Conservation (phyloP, 2,888 invertebrate species). For the Leptinotarsa rubiginosa region DNA sequence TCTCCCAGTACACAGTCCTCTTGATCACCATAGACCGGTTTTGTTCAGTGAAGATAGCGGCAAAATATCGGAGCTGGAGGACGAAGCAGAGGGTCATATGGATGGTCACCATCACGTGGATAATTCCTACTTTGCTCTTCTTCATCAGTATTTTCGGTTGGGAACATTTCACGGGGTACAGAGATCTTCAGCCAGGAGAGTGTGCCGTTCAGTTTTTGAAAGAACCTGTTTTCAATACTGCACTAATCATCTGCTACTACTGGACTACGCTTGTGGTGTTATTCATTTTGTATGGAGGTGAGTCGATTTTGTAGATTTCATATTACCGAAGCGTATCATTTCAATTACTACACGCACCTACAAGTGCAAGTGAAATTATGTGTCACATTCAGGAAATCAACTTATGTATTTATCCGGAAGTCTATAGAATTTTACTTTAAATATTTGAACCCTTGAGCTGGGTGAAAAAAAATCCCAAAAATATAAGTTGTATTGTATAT, state of each 20-base stretch:
- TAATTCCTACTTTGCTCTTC: slow-evolving; percentile 94
- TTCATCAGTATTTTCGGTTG: slow-evolving; percentile 99
- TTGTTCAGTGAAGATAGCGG: slow-evolving; percentile 98
- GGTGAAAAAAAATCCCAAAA: too few relatives aligned
- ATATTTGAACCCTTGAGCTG: too few relatives aligned
- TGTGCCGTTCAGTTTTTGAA: slow-evolving; percentile 98
- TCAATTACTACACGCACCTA: too few relatives aligned
- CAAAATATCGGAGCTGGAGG: slow-evolving; percentile 96
- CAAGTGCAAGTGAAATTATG: background rate
- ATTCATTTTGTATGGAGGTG: slow-evolving; percentile 92
- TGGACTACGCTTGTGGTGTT: slow-evolving; percentile 87
- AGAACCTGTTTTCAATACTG: slow-evolving; percentile 96
- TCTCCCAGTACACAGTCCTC: slow-evolving; percentile 98
- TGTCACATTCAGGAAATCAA: too few relatives aligned
- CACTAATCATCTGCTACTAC: slow-evolving; percentile 91
- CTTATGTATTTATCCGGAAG: too few relatives aligned
- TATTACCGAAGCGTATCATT: background rate
- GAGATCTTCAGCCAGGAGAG: slow-evolving; percentile 87
- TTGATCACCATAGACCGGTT: slow-evolving; percentile 98
- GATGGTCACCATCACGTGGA: slow-evolving; percentile 97
- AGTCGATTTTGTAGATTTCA: background rate
- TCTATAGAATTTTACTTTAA: too few relatives aligned
- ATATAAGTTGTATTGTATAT: too few relatives aligned
- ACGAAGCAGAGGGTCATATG: slow-evolving; percentile 92
- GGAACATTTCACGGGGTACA: slow-evolving; percentile 96